phyloP scores from a whole-genome alignment of 2,888 invertebrate species.

The Agonopterix alstromeriana region DNA sequence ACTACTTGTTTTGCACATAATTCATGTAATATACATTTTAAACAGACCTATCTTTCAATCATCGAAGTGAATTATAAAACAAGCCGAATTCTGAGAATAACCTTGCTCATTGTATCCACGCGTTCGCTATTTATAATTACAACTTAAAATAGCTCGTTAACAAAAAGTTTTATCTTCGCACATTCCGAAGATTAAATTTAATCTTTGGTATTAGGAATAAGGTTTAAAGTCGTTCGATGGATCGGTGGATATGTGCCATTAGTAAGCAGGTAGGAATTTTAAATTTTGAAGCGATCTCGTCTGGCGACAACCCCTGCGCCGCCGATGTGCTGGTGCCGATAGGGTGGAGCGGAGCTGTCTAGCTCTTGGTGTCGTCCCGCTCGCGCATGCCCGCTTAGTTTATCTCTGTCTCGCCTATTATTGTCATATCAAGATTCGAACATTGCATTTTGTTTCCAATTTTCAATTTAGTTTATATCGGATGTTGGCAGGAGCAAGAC shows the following conservation, averaged over 20 bases:
- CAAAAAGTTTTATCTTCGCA: conserved; percentile 38
- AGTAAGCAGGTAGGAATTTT: conserved; percentile 60
- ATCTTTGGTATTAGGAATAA: conserved; percentile 27
- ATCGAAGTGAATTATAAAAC: conserved; percentile 57
- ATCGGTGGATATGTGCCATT: conserved; percentile 29
- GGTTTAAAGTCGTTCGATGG: conserved; percentile 36
- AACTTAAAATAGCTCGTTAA: conserved; percentile 38
- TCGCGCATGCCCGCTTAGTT: conserved; percentile 32
- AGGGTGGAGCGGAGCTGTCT: conserved; percentile 68
- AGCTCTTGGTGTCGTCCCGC: conserved; percentile 38
- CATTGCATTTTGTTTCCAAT: conserved; percentile 75
- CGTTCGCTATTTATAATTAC: conserved; percentile 73
- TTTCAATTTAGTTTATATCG: conserved; percentile 76
- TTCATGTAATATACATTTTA: conserved; percentile 40
- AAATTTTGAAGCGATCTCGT: conserved; percentile 63
- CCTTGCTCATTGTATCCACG: conserved; percentile 67
- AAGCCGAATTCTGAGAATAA: conserved; percentile 61
- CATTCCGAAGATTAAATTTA: conserved; percentile 20
- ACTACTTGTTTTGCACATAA: conserved; percentile 40
- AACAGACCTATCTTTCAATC: conserved; percentile 50
- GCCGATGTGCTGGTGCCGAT: conserved; percentile 43
- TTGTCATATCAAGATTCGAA: conserved; percentile 75
- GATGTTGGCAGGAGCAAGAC: conserved; percentile 70
- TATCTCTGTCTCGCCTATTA: conserved; percentile 71
- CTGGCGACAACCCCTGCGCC: conserved; percentile 72